Evolutionary conservation across 30 jellyfish, hydroid and myxozoan species (phyloP).

Genomic region (Turritopsis rubra): DNA sequence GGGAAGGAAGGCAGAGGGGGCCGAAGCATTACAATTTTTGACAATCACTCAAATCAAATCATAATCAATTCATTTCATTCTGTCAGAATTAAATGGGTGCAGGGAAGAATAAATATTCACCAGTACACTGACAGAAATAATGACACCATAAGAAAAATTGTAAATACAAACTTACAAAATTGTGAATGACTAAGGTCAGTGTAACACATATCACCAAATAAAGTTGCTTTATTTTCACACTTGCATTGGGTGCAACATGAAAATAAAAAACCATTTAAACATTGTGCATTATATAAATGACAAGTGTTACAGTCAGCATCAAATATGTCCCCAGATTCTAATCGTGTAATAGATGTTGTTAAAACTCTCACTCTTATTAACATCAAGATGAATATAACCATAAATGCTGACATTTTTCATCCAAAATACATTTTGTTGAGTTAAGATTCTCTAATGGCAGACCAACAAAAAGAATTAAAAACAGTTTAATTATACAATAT

Average conservation of each 20-base stretch:
- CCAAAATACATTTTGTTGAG: background rate
- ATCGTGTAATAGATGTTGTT: background rate
- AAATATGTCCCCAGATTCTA: background rate
- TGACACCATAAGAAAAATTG: too few relatives aligned
- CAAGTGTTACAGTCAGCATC: slow-evolving; percentile 12
- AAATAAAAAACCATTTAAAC: background rate
- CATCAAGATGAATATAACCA: background rate
- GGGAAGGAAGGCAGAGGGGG: too few relatives aligned
- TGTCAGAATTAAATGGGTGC: background rate
- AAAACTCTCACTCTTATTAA: background rate
- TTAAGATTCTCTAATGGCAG: background rate
- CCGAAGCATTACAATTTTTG: too few relatives aligned
- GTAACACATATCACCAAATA: slow-evolving; percentile 6
- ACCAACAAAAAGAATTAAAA: background rate
- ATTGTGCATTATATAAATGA: slow-evolving; percentile 1
- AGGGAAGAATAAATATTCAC: background rate
- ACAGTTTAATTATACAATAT: background rate
- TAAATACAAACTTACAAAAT: background rate
- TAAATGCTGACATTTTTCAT: background rate
- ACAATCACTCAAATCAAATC: background rate
- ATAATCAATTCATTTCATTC: background rate
- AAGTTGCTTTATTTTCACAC: slow-evolving; percentile 8
- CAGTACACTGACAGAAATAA: too few relatives aligned
- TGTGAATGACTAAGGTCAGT: background rate
- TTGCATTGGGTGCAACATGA: slow-evolving; percentile 2